Evolutionary conservation across 2,888 invertebrate species (phyloP).

Genomic region (Pterostichus niger): DNA sequence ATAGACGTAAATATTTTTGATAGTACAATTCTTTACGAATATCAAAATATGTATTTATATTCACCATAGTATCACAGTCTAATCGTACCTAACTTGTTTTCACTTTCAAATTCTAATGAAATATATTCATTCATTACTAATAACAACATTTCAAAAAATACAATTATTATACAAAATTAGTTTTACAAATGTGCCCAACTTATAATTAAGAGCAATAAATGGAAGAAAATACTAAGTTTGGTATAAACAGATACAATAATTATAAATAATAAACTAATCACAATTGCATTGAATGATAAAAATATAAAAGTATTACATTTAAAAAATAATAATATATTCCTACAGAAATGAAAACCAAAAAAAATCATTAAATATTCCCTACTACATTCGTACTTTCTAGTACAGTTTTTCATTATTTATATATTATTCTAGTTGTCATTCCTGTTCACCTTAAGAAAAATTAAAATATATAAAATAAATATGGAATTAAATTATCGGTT

Average conservation of each 20-base stretch:
- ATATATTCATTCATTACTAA: neutral
- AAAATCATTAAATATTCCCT: constrained; percentile 22
- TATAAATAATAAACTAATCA: constrained; percentile 55
- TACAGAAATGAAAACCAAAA: constrained; percentile 27
- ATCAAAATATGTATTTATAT: constrained; percentile 34
- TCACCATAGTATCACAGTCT: constrained; percentile 54
- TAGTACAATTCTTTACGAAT: constrained; percentile 6
- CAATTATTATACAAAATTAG: neutral
- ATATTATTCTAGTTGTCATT: constrained; percentile 25
- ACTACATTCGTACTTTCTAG: neutral
- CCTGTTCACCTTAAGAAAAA: constrained; percentile 41
- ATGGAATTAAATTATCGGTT: constrained; percentile 81
- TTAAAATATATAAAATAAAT: constrained; percentile 40
- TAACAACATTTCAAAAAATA: neutral
- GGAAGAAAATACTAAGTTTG: constrained; percentile 57
- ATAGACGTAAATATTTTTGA: constrained; percentile 25
- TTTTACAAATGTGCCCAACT: constrained; percentile 10
- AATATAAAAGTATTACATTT: constrained; percentile 39
- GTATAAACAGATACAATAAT: constrained; percentile 54
- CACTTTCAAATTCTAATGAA: constrained; percentile 17
- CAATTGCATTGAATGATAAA: constrained; percentile 59
- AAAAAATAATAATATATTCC: constrained; percentile 8
- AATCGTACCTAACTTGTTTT: constrained; percentile 25
- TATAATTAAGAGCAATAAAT: constrained; percentile 38
- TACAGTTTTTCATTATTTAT: constrained; percentile 4